Evolutionary conservation across 2,797 vertebrate genomes (phyloP).

Genomic region (Cuniculus paca): DNA sequence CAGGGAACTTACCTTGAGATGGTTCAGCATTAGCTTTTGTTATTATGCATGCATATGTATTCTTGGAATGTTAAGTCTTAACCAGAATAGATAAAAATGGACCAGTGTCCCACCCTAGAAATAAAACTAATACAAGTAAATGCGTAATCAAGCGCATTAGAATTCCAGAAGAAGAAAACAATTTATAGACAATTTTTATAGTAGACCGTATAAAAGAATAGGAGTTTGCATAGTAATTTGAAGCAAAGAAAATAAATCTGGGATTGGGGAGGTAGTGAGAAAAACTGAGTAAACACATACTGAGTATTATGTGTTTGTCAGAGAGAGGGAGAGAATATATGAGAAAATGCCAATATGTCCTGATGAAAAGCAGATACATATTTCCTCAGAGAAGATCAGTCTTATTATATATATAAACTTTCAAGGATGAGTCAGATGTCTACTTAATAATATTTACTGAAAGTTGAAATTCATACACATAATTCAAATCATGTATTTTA

Average conservation of each 20-base stretch:
- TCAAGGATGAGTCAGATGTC: slow-evolving; percentile 9
- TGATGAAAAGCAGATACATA: slow-evolving; percentile 1
- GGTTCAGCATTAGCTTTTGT: not conserved
- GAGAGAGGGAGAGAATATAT: not conserved
- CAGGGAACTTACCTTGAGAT: not conserved
- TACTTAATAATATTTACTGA: not conserved
- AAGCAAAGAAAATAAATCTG: slow-evolving; percentile 42
- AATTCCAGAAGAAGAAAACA: slow-evolving; percentile 14
- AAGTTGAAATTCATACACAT: not conserved
- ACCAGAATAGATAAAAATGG: not conserved
- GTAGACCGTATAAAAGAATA: not conserved
- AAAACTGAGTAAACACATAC: not conserved
- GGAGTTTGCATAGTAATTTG: slow-evolving; percentile 12
- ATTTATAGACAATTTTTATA: not conserved
- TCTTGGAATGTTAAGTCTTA: not conserved
- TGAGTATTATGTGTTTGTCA: not conserved
- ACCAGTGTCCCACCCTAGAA: not conserved
- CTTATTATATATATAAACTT: not conserved
- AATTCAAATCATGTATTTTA: slow-evolving; percentile 14
- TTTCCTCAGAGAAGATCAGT: slow-evolving; percentile 13
- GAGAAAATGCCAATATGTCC: not conserved
- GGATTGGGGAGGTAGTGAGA: not conserved
- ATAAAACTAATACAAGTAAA: slow-evolving; percentile 12
- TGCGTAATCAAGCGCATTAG: not conserved
- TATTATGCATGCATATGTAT: not conserved